A percentile compares a stretch with the other conserved stretches of the same genome.
Conservation (phyloP, 2,113 vertebrate species). For the Macquaria australasica region DNA sequence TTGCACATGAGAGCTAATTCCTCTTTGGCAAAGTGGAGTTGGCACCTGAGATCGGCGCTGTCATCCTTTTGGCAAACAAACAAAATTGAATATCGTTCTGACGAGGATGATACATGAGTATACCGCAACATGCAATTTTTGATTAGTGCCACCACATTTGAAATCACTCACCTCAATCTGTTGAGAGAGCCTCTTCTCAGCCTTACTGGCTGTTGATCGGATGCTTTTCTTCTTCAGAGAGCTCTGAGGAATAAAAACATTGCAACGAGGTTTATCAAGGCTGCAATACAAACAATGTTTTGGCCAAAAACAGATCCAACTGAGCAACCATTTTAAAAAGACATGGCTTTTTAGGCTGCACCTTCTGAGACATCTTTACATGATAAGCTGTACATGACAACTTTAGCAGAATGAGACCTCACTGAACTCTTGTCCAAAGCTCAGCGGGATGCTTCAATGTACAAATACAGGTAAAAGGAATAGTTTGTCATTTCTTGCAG, state of each 20-base stretch:
- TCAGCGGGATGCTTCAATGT: background rate
- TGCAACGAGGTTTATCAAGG: background rate
- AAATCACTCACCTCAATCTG: slow-evolving; percentile 84
- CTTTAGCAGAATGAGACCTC: background rate
- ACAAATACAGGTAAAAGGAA: background rate
- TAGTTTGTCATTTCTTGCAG: background rate
- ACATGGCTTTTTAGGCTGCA: background rate
- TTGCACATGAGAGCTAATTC: slow-evolving; percentile 98
- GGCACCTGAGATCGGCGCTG: slow-evolving; percentile 94
- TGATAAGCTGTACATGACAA: background rate
- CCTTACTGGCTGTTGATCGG: slow-evolving; percentile 87
- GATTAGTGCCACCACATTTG: background rate
- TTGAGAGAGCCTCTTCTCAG: slow-evolving; percentile 90
- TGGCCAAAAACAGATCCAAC: background rate
- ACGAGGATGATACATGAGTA: background rate
- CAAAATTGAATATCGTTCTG: background rate
- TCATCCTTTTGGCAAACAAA: slow-evolving; percentile 88
- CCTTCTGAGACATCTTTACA: background rate
- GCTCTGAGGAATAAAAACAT: slow-evolving; percentile 83
- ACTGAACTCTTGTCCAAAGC: background rate
- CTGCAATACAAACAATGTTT: background rate
- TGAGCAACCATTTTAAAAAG: background rate
- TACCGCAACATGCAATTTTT: background rate
- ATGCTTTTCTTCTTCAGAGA: slow-evolving; percentile 91
- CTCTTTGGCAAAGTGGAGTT: slow-evolving; percentile 98